Percentiles rank a stretch among this genome's conserved stretches.
phyloP scores from a whole-genome alignment of 2,888 invertebrate species.

The Parasteatoda lunata region DNA sequence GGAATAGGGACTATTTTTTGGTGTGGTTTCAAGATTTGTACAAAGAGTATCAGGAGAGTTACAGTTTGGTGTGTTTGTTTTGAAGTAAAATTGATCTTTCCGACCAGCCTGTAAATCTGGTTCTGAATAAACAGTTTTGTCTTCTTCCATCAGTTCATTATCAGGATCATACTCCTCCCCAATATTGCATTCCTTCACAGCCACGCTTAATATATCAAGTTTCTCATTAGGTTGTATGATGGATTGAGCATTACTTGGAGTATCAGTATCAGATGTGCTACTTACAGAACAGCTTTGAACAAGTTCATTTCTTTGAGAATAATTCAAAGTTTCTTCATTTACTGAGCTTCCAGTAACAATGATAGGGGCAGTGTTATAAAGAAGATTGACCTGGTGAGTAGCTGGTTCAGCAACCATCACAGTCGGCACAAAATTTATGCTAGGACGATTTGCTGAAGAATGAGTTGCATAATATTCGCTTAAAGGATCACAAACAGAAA shows the following conservation, averaged over 20 bases:
- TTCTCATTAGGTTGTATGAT: neutral
- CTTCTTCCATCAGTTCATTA: slow-evolving; percentile 10
- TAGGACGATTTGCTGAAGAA: neutral
- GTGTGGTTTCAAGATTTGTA: neutral
- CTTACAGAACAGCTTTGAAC: slow-evolving; percentile 5
- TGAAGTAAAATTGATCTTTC: neutral
- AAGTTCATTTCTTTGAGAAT: slow-evolving; percentile 16
- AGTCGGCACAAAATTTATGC: slow-evolving; percentile 21
- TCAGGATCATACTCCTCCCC: slow-evolving; percentile 46
- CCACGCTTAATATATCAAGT: slow-evolving; percentile 50
- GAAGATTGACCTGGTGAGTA: slow-evolving; percentile 15
- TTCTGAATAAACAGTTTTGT: neutral
- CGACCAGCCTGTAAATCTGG: neutral
- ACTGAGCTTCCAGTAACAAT: slow-evolving; percentile 4
- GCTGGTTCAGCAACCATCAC: slow-evolving; percentile 15
- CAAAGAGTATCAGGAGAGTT: neutral
- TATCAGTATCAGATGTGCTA: slow-evolving; percentile 17
- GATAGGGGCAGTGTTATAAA: slow-evolving; percentile 20
- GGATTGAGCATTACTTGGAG: neutral
- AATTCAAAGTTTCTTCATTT: slow-evolving; percentile 1
- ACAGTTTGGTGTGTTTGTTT: neutral
- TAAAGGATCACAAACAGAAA: neutral
- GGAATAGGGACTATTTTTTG: neutral
- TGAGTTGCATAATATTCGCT: neutral
- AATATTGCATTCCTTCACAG: slow-evolving; percentile 56